A percentile compares a stretch with the other conserved stretches of the same genome.
Conservation (phyloP, 2,888 invertebrate species). For the Azorinus chamasolen region DNA sequence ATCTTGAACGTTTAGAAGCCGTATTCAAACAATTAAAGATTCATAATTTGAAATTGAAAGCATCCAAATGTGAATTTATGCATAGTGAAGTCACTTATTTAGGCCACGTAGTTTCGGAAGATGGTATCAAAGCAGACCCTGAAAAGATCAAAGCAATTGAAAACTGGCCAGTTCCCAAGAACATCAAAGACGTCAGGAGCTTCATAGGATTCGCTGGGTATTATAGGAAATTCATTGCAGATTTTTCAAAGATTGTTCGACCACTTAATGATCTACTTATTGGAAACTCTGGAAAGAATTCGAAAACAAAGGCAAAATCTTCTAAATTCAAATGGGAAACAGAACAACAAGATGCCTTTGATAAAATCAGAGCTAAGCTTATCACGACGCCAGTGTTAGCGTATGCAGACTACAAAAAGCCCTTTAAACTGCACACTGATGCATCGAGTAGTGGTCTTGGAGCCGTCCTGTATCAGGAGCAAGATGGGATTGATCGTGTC, state of each 20-base stretch:
- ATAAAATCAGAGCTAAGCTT: slow-evolving; percentile 6
- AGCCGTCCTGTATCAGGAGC: slow-evolving; percentile 37
- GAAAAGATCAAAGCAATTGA: slow-evolving; percentile 20
- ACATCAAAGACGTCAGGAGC: slow-evolving; percentile 27
- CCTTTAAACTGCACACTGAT: slow-evolving; percentile 43
- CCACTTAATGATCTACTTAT: slow-evolving; percentile 32
- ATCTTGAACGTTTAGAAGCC: background rate
- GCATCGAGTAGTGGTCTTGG: slow-evolving; percentile 20
- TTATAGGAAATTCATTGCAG: slow-evolving; percentile 34
- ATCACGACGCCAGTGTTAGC: slow-evolving; percentile 22
- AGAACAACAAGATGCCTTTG: slow-evolving; percentile 25
- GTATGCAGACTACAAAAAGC: slow-evolving; percentile 15
- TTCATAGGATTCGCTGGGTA: slow-evolving; percentile 34
- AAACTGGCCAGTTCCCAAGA: slow-evolving; percentile 35
- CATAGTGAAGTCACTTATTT: slow-evolving; percentile 25
- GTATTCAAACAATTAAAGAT: background rate
- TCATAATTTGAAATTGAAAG: slow-evolving; percentile 37
- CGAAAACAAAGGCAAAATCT: slow-evolving; percentile 19
- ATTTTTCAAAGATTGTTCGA: slow-evolving; percentile 32
- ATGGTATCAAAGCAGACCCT: slow-evolving; percentile 39
- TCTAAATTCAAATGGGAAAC: slow-evolving; percentile 27
- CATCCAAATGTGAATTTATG: slow-evolving; percentile 46
- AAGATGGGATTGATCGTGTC: slow-evolving; percentile 25
- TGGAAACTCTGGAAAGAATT: slow-evolving; percentile 13
- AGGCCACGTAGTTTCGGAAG: slow-evolving; percentile 38